Evolutionary conservation across 2,888 invertebrate species (phyloP).

Genomic region (Hydrotaea cyrtoneurina): DNA sequence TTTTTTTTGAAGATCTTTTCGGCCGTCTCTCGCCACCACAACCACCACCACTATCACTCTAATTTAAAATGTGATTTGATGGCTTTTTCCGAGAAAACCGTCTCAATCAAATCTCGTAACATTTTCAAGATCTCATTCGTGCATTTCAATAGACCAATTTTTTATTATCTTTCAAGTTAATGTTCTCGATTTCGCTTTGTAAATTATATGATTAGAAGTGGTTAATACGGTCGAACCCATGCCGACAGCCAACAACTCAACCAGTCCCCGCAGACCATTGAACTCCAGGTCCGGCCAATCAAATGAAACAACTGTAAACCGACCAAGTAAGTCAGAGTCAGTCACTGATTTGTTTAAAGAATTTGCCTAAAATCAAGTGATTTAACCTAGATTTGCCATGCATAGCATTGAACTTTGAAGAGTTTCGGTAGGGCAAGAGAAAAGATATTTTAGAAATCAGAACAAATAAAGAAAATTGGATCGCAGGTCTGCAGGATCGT

Average conservation of each 20-base stretch:
- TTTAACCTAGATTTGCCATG: too few relatives aligned
- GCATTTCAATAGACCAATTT: conserved; percentile 55
- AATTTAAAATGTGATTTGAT: conserved; percentile 59
- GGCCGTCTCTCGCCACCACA: not conserved
- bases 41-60: not conserved
- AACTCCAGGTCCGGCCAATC: not conserved
- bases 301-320: not conserved
- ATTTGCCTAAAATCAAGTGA: too few relatives aligned
- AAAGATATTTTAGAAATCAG: too few relatives aligned
- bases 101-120: conserved; percentile 33
- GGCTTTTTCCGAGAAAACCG: conserved; percentile 63
- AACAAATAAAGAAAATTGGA: too few relatives aligned
- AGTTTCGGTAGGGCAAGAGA: too few relatives aligned
- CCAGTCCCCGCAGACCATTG: not conserved
- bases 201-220: conserved; percentile 25
- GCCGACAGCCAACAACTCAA: not conserved
- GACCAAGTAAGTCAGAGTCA: not conserved
- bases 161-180: conserved; percentile 18
- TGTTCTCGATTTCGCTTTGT: conserved; percentile 24
- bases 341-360: not conserved
- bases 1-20: not conserved
- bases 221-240: not conserved
- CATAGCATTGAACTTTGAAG: too few relatives aligned
- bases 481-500: too few relatives aligned
- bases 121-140: conserved; percentile 53